A percentile compares a stretch with the other conserved stretches of the same genome.
Evolutionary conservation across 2,797 vertebrate genomes (phyloP).

Genomic region (Falco berigora): DNA sequence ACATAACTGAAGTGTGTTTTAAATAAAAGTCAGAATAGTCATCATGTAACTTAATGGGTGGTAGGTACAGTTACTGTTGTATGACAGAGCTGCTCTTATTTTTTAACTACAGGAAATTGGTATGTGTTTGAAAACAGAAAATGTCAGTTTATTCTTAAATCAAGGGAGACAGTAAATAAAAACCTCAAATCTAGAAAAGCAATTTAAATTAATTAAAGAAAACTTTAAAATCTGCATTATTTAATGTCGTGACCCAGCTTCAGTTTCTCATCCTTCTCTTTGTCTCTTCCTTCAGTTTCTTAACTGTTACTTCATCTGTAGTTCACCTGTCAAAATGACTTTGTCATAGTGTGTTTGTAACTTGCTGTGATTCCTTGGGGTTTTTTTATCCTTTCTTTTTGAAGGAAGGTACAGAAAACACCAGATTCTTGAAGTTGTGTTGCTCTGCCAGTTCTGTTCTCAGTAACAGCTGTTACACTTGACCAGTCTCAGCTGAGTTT

Average conservation of each 20-base stretch:
- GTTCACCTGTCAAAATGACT: neutral
- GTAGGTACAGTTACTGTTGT: neutral
- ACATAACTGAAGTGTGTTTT: neutral
- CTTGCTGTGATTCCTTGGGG: neutral
- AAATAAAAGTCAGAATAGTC: neutral
- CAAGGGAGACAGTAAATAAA: neutral
- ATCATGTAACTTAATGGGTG: neutral
- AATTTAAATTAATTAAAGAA: neutral
- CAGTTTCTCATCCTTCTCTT: neutral
- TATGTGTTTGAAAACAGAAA: neutral
- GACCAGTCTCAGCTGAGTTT: constrained; percentile 16
- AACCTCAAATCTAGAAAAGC: neutral
- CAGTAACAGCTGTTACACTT: neutral
- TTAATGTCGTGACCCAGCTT: neutral
- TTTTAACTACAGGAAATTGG: neutral
- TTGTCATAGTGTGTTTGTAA: neutral
- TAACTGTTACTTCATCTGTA: neutral
- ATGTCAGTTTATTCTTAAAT: neutral
- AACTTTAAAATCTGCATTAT: neutral
- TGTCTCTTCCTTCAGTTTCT: neutral
- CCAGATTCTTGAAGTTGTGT: neutral
- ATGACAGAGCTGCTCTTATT: neutral
- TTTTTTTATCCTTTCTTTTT: neutral
- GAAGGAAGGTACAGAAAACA: neutral
- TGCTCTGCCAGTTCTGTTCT: neutral